Conservation (phyloP, 2,113 vertebrate species). For the Halcyon malimbica region DNA sequence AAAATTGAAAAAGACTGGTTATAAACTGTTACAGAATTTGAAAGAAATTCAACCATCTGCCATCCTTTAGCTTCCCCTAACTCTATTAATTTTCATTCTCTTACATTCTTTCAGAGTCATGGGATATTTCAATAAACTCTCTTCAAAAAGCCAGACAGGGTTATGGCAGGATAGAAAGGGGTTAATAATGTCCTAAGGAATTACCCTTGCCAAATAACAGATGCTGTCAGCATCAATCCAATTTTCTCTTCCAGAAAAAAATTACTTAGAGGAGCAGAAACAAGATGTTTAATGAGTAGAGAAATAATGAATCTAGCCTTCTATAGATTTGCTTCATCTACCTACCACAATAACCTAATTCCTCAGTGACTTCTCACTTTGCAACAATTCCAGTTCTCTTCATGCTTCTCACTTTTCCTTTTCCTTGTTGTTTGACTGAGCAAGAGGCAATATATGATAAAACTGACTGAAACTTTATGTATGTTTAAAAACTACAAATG, state of each 20-base stretch:
- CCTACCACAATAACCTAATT: neutral
- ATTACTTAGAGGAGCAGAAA: neutral
- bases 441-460: neutral
- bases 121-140: neutral
- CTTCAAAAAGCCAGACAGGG: neutral
- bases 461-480: neutral
- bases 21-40: neutral
- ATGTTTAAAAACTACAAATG: neutral
- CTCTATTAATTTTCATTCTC: neutral
- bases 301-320: neutral
- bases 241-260: neutral
- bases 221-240: neutral
- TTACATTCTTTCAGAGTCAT: neutral
- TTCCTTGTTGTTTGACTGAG: neutral
- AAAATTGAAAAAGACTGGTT: neutral
- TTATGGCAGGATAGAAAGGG: neutral
- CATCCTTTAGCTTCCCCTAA: neutral
- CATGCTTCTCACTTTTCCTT: neutral
- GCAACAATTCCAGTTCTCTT: neutral
- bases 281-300: slow-evolving; percentile 2
- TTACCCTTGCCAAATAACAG: slow-evolving; percentile 7
- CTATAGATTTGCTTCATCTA: neutral
- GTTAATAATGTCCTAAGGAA: slow-evolving; percentile 11
- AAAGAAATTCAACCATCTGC: neutral
- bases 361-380: neutral